Evolutionary conservation across 2,113 vertebrate genomes (phyloP).

Genomic region (Hepsetus odoe): DNA sequence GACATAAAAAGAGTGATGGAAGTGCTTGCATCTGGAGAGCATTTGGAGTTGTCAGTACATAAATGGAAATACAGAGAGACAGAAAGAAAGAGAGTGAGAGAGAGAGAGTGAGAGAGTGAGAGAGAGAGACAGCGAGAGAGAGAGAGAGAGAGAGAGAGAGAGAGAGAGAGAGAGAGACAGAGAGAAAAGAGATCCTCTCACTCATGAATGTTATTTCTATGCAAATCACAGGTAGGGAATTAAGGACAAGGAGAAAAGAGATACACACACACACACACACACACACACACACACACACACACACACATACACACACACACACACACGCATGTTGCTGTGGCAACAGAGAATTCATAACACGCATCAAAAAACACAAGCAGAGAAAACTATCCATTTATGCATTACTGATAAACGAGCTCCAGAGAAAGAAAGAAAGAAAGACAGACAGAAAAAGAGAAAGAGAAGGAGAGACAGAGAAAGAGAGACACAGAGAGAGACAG

Average conservation of each 20-base stretch:
- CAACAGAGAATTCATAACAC: conserved; percentile 76
- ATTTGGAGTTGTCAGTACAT: conserved; percentile 4
- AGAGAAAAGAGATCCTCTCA: conserved; percentile 42
- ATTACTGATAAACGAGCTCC: conserved; percentile 18
- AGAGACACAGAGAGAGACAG: conserved; percentile 8
- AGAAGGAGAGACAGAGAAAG: conserved; percentile 10
- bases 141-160: conserved; percentile 35
- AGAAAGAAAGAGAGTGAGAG: conserved; percentile 43
- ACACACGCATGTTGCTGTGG: conserved; percentile 78
- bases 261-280: conserved; percentile 60
- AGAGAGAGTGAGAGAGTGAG: conserved; percentile 42
- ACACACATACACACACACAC: conserved; percentile 59
- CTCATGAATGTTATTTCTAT: conserved; percentile 81
- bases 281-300: conserved; percentile 61
- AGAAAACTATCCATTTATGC: conserved; percentile 11
- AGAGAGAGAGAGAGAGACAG: conserved; percentile 35
- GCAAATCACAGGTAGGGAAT: conserved; percentile 79
- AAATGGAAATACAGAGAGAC: neutral
- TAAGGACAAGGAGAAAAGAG: conserved; percentile 66
- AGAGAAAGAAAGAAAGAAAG: neutral
- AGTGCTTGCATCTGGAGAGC: neutral
- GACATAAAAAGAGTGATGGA: conserved; percentile 23
- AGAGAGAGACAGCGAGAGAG: conserved; percentile 27
- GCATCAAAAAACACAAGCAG: conserved; percentile 35
- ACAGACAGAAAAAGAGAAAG: conserved; percentile 4